Percentiles rank a stretch among this genome's conserved stretches.
Conservation (phyloP, 2,888 invertebrate genomes). For the Spicauda simplicius region DNA sequence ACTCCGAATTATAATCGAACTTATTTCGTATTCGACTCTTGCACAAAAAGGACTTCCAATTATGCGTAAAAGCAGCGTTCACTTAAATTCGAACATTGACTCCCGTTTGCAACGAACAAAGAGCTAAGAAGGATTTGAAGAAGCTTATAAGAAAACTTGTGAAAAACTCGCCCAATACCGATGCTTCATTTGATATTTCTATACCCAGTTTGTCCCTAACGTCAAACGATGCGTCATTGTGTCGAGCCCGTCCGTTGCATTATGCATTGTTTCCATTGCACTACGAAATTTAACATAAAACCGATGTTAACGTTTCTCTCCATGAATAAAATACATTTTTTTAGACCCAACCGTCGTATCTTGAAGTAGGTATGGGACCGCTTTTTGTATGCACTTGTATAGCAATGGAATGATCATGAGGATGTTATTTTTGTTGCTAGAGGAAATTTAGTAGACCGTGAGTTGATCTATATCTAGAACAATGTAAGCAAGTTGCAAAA, state of each 20-base stretch:
- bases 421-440: constrained; percentile 35
- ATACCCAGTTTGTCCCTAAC: constrained; percentile 68
- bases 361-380: constrained; percentile 53
- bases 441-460: constrained; percentile 35
- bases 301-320: constrained; percentile 78
- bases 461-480: constrained; percentile 34
- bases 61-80: constrained; percentile 76
- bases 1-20: constrained; percentile 66
- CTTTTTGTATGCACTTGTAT: constrained; percentile 54
- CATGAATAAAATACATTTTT: constrained; percentile 80
- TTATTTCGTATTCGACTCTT: constrained; percentile 74
- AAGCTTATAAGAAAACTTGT: constrained; percentile 59
- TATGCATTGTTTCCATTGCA: constrained; percentile 84
- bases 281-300: constrained; percentile 82
- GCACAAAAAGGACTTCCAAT: constrained; percentile 76
- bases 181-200: constrained; percentile 61
- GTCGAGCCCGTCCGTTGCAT: constrained; percentile 73
- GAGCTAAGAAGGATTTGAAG: constrained; percentile 59
- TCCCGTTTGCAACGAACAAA: constrained; percentile 63
- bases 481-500: constrained; percentile 24
- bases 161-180: constrained; percentile 63
- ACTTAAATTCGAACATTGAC: constrained; percentile 70
- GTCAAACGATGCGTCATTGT: constrained; percentile 80
- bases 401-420: constrained; percentile 24
- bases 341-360: constrained; percentile 59